Evolutionary conservation across 2,888 invertebrate species (phyloP), one percentile per base, ranked within the genome.

Genomic region (Papilio elwesi): DNA sequence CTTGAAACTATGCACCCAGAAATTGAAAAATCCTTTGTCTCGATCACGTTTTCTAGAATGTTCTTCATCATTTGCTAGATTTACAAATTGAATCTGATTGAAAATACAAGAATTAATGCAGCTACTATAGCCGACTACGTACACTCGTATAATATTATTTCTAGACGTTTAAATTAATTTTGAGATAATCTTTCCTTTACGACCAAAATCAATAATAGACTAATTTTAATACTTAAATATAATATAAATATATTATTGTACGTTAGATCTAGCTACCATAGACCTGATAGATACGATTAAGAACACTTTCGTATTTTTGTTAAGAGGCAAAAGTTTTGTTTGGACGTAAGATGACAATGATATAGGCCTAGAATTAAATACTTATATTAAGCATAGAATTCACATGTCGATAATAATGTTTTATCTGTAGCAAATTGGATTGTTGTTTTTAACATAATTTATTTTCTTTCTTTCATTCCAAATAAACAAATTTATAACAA

Each of bases 131-230:
- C 16, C 26, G 26, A 12, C 10, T 53, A 26, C 2, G 26, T 26
- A 4, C 4, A 9, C 10, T 36, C 12, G 26, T 36, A 36, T 57
- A 57, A 8, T 66, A 4, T 36, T 57, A 57, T 49, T 71, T 65
- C 12, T 36, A 15, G 10, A 65, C 43, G 36, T 55, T 68, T 52
- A 52, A 16, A 64, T 51, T 62, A 57, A 55, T 64, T 36, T 65
- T 16, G n/a, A 62, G 11, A 52, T n/a, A 52, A 67, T 66, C 38
- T 62, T 70, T 73, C 70, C 73, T 66, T 69, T 67, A 66, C 66
- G 62, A 73, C 73, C 73, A 73, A 73, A 69, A 66, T 73, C 59
- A 66, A 62, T 70, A 57, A 52, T 59, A 62, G 48, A 13, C 11
- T 65, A 70, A 47, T 62, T 59, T 67, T 62, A 36, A 69, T 43